Evolutionary conservation across 2,797 vertebrate species (phyloP).

Genomic region (Paedocypris micromegethes): DNA sequence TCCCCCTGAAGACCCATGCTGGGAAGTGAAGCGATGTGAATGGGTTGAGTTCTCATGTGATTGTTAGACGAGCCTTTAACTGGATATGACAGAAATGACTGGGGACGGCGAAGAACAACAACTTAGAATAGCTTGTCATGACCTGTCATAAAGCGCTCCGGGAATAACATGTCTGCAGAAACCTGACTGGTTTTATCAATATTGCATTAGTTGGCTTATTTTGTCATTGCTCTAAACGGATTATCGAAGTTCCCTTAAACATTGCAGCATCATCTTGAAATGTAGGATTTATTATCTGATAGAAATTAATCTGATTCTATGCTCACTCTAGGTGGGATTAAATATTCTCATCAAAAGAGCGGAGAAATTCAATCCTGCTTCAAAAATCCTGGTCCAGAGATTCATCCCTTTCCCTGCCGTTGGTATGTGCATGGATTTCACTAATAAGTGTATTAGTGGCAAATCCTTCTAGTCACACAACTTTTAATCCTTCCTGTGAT

Average conservation of each 20-base stretch:
- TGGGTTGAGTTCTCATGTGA: slow-evolving; percentile 41
- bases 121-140: slow-evolving; percentile 44
- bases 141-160: slow-evolving; percentile 40
- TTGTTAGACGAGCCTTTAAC: slow-evolving; percentile 43
- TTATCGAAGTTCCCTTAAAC: no score
- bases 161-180: slow-evolving; percentile 29
- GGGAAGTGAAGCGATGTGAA: slow-evolving; percentile 51
- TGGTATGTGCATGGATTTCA: slow-evolving; percentile 67
- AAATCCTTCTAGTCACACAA: slow-evolving; percentile 1
- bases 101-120: slow-evolving; percentile 43
- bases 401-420: slow-evolving; percentile 92
- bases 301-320: not conserved
- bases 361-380: slow-evolving; percentile 76
- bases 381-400: slow-evolving; percentile 84
- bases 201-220: not conserved
- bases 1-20: slow-evolving; percentile 58
- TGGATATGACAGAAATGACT: slow-evolving; percentile 46
- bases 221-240: not conserved
- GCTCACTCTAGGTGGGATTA: slow-evolving; percentile 77
- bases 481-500: slow-evolving; percentile 1
- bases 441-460: not conserved
- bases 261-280: not conserved
- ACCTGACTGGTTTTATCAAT: slow-evolving; percentile 27
- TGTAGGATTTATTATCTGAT: not conserved
- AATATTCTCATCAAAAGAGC: slow-evolving; percentile 83